Base-by-base conservation (phyloP, 2,888 invertebrate genomes). In the Heteromyza rotundicornis region DNA sequence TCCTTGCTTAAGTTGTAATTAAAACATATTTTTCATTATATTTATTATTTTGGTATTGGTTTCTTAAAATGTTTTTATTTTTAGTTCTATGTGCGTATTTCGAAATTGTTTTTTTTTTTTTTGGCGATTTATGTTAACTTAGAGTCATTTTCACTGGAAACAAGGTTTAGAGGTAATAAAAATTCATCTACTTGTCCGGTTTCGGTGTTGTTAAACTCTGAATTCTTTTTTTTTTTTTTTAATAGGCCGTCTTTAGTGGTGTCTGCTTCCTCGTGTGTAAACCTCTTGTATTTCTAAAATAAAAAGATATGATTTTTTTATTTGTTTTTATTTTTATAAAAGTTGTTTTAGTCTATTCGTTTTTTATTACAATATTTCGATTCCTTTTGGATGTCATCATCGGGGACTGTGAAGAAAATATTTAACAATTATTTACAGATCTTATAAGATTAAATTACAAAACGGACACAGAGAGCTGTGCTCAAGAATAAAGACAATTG, bases 81-180 rank as follows among this genome's bases (percentile, higher is more conserved):
- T 23, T 23, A 49, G 16, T 19, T 5, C 44, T 49, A 24, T 59
- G 32, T 49, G 59, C 66, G 54, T 60, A 19, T n/a, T 51, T 67
- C 57, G 36, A 62, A 53, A 40, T 57, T 24, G 40, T 47, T 47
- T 47, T 14, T 51, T 51, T 24, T 22, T 3, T 51, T 77, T 40
- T 75, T 76, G 75, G 75, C 73, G 73, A 72, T 73, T 68, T 73
- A 77, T 75, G 75, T 71, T 72, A 75, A 72, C 71, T 76, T 76
- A 66, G 72, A 68, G 68, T 68, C 77, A 67, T 70, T 77, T 68
- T 77, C 75, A 77, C 75, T 76, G 73, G 75, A 76, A 68, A 76
- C 75, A 68, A 76, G 78, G 64, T 76, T 76, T 61, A 76, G 76
- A 68, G 75, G 78, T 67, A 74, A 72, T 62, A 74, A 70, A 36